phyloP scores from a whole-genome alignment of 2,113 vertebrate species.

The Catharus fuscescens region DNA sequence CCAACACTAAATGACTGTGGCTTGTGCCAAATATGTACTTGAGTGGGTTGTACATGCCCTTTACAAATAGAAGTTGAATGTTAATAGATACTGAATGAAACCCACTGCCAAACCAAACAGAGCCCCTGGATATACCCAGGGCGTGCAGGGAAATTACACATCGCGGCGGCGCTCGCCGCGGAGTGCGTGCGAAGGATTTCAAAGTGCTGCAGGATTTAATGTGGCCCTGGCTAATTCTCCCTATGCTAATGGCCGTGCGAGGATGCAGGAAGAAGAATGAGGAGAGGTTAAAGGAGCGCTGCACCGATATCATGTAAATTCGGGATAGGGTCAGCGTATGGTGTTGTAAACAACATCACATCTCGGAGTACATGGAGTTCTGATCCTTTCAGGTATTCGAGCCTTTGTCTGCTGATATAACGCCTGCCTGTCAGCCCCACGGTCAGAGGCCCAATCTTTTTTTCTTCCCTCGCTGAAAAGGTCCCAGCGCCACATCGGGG shows the following conservation, averaged over 20 bases:
- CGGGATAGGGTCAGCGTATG: slow-evolving; percentile 61
- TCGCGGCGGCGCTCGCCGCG: background rate
- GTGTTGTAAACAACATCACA: slow-evolving; percentile 75
- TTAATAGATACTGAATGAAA: slow-evolving; percentile 44
- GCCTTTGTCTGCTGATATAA: slow-evolving; percentile 86
- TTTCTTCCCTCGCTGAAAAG: slow-evolving; percentile 81
- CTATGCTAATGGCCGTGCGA: background rate
- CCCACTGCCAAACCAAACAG: slow-evolving; percentile 45
- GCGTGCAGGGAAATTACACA: slow-evolving; percentile 54
- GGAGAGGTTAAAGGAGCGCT: slow-evolving; percentile 19
- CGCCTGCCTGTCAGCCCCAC: slow-evolving; percentile 80
- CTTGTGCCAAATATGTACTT: slow-evolving; percentile 71
- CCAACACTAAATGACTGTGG: slow-evolving; percentile 36
- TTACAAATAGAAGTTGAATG: slow-evolving; percentile 62
- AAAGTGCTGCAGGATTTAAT: slow-evolving; percentile 28
- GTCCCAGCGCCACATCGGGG: slow-evolving; percentile 82
- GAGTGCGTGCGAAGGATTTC: slow-evolving; percentile 31
- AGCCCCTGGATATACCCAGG: slow-evolving; percentile 48
- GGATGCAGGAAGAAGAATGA: slow-evolving; percentile 39
- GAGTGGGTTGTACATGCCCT: slow-evolving; percentile 64
- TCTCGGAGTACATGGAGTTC: slow-evolving; percentile 69
- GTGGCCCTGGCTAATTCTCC: slow-evolving; percentile 20
- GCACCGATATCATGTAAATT: slow-evolving; percentile 69
- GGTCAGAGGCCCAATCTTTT: slow-evolving; percentile 86
- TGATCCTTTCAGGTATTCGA: slow-evolving; percentile 86